Evolutionary conservation across 2,113 vertebrate genomes (phyloP), one percentile per base, ranked within the genome.

Genomic region (Pungitius pungitius): DNA sequence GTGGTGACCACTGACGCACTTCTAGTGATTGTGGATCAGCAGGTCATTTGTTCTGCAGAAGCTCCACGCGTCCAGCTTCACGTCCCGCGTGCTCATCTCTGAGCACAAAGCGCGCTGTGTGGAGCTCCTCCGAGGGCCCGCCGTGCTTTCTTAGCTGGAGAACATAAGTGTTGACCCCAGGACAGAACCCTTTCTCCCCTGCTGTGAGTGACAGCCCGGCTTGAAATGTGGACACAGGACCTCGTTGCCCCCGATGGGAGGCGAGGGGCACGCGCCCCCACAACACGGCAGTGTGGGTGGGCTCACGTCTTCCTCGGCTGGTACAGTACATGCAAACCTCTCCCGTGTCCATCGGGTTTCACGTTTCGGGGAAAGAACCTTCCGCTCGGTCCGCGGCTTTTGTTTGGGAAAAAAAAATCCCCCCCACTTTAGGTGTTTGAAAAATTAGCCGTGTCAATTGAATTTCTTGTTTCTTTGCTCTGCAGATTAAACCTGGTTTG

Each of bases 141-240:
- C 63, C 87, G 92, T 95, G 94, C 94, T 95, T 95, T 95, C 87
- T 92, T 94, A 95, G 94, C 94, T 95, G 94, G 93, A 90, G 92
- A 93, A 92, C 92, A 94, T 94, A 94, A 94, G 90, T 91, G 90
- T 84, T 92, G 92, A 92, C 90, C 90, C 89, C 86, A 85, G 83
- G 91, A 93, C 93, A 87, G 91, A 92, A 90, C 88, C 81, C 86
- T 87, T 82, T 88, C 92, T 90, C 87, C 92, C 93, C 92, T 82
- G 77, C 92, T 92, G 91, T 90, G 92, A 93, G 85, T 90, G 90
- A 91, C 90, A 93, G 91, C 85, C 83, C 85, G 39, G 86, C 87
- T 86, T 81, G 87, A 91, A 87, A 89, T 89, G 90, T 89, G 89
- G 88, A 91, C 90, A 83, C 82, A 86, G 87, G 89, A 91, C 89